Evolutionary conservation across 2,113 vertebrate species (phyloP), one percentile per base, ranked within the genome.

Genomic region (Catagonus wagneri): DNA sequence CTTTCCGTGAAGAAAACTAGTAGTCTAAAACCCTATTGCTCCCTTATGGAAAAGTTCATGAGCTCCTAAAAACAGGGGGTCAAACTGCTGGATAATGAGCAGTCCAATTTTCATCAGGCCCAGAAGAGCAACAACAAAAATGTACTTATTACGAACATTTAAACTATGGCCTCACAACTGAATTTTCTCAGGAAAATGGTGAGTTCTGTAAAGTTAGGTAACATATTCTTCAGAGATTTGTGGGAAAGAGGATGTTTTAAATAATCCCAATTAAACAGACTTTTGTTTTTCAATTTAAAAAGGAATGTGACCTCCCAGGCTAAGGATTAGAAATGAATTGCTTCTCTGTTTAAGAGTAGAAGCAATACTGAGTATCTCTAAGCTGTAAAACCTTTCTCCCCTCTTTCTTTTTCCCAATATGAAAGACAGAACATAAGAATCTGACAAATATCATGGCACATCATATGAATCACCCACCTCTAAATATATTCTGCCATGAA

Each of bases 191-290:
- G 58, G 71, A 84, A 93, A 96, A 94, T 61, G 69, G 86, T 39
- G 23, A 81, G 78, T 58, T 96, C 81, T 94, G 34, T 93, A 29
- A 74, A 75, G 44, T 93, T 68, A 93, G 89, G 39, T n/a, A 90
- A 89, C 20, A 80, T 56, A 80, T 58, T 96, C 71, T 93, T 83
- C 50, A 79, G 60, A 95, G 80, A 90, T n/a, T 76, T 58, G 74
- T 94, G 52, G 94, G 65, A 96, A 96, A 96, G 94, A 97, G 83
- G 71, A 94, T 92, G 12, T 89, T 97, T 96, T 61, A 85, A 95
- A 91, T 89, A 95, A 94, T 95, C 54, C 65, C 72, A 93, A 85
- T 86, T 93, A 95, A 93, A 94, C 12, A 90, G 78, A 88, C 61
- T 83, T 95, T 61, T 96, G 60, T 76, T 96, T 97, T 96, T 91